These are phyloP conservation scores for Lepidostoma basale DNA, from an alignment of 1,140 invertebrate genomes.

Conservation along the genomic window DNA sequence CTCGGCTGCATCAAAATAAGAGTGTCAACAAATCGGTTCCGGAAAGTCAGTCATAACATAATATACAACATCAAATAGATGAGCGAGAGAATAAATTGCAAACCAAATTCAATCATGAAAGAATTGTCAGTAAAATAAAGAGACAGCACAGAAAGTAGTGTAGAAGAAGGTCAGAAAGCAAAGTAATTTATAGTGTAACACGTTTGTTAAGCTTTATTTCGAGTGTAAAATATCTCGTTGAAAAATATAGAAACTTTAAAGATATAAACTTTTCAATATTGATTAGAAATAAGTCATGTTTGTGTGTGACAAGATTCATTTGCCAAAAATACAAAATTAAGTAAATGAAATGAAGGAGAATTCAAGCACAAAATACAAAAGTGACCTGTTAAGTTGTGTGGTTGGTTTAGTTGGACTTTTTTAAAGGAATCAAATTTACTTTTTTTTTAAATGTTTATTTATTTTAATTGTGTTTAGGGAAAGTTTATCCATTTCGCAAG, in stretches of 20 bases:
- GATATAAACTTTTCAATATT: neutral
- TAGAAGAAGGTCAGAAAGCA: constrained; percentile 29
- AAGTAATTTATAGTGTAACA: constrained; percentile 15
- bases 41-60: neutral
- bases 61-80: constrained; percentile 37
- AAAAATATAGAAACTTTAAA: neutral
- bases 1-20: constrained; percentile 69
- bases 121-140: constrained; percentile 38
- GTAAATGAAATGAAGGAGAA: neutral
- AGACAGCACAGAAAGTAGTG: constrained; percentile 39
- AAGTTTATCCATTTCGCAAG: constrained; percentile 7
- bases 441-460: neutral
- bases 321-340: neutral
- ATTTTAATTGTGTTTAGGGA: constrained; percentile 16
- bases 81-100: constrained; percentile 33
- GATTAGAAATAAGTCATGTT: neutral
- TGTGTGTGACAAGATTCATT: neutral
- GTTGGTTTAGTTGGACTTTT: neutral
- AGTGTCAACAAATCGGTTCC: constrained; percentile 1
- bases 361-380: constrained; percentile 3
- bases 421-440: constrained; percentile 4
- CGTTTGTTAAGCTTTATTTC: no score
- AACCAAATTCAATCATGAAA: constrained; percentile 42
- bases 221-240: neutral
- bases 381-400: constrained; percentile 16